Base-by-base conservation (phyloP, 1,140 invertebrate genomes). In the Drosophila repleta region DNA sequence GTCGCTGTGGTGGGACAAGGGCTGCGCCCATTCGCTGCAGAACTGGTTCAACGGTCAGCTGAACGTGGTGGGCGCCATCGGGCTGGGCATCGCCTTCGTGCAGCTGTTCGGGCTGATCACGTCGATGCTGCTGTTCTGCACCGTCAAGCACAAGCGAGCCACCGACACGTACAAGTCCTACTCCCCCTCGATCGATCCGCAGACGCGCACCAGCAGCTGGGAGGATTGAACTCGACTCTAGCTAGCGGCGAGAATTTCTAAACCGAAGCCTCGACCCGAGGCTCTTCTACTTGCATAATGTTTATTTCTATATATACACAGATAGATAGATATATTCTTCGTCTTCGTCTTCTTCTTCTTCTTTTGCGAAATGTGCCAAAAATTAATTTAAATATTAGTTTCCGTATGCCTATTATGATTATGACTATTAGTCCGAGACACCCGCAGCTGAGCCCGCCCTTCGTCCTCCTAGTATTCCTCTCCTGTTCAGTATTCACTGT, bases 71-170 rank as follows among this genome's bases (percentile, higher is more conserved):
- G 95, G 95, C 0, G 94, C 95, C 26, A 93, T 95, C n/a, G 95
- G 94, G 1, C 92, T 96, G 32, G 92, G 94, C 1, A 94, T 96
- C n/a, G 95, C 95, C 2, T 96, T 95, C 70, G 92, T 95, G 21
- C 94, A 95, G 92, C 92, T 96, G 17, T 96, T 96, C 81, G 95
- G 96, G 1, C 92, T 96, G 43, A 94, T 96, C 26, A 94, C 95
- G 4, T 96, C 95, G 21, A 95, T 96, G 94, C 92, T 96, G 37
- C 88, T 96, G 2, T 96, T 96, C 79, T 96, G 95, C 90, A 96
- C 95, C 3, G 94, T 95, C 35, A 94, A 94, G 69, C 94, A 95
- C 82, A 96, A 95, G 91, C 92, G 94, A 26, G 93, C 93, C 2
- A 94, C 94, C n/a, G 93, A 95, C 76, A 94, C 94, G 2, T 95